Conservation (phyloP, 2,113 vertebrate species). For the Dicaeum eximium region DNA sequence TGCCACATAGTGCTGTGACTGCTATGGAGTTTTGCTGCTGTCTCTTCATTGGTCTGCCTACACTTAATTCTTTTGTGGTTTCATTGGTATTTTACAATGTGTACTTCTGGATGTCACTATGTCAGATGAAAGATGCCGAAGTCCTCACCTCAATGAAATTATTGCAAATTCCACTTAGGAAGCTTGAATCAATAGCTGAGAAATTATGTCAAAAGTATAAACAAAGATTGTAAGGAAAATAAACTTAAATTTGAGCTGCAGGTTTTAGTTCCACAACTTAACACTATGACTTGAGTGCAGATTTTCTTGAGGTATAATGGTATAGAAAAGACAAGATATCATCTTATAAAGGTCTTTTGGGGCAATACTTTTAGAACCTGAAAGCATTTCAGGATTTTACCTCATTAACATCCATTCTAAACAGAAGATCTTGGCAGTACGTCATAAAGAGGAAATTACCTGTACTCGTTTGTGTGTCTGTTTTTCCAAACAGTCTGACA, state of each 20-base stretch:
- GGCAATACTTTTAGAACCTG: not conserved
- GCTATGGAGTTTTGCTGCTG: not conserved
- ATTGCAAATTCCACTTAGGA: not conserved
- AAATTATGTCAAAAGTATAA: not conserved
- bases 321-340: not conserved
- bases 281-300: not conserved
- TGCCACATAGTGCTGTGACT: not conserved
- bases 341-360: not conserved
- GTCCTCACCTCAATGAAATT: not conserved
- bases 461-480: not conserved
- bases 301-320: not conserved
- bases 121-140: not conserved
- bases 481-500: constrained; percentile 10
- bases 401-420: not conserved
- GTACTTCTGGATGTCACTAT: not conserved
- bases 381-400: not conserved
- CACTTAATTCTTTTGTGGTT: not conserved
- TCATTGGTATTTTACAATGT: not conserved
- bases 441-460: not conserved
- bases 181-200: not conserved
- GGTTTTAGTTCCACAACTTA: not conserved
- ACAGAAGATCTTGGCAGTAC: not conserved
- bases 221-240: not conserved
- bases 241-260: not conserved
- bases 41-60: not conserved